Evolutionary conservation across 2,113 vertebrate genomes (phyloP), one percentile per base, ranked within the genome.

Genomic region (Sinosuthora webbiana): DNA sequence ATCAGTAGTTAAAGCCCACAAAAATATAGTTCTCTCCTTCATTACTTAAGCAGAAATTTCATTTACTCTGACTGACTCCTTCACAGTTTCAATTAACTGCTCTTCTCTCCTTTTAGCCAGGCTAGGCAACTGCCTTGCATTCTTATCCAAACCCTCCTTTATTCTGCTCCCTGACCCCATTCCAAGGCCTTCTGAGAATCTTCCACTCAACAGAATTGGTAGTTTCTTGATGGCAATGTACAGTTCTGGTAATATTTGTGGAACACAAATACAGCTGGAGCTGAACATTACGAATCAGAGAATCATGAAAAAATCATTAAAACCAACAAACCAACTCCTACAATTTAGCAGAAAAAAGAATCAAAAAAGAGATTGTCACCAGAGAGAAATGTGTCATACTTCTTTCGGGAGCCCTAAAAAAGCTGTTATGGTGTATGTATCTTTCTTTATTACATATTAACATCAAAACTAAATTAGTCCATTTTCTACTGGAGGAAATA

Each of bases 161-260:
- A 56, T 39, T 74, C 63, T 45, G 22, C 28, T 68, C 57, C 22
- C 14, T 0, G 0, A 2, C 3, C 24, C 14, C 4, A 4, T 21
- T 19, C 22, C 33, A 70, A 78, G 13, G 35, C 30, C 47, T 63
- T 87, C 15, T 31, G 30, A 35, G 45, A 69, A 88, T 35, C 35
- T 44, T 64, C 35, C 39, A 30, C 28, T 52, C 33, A 49, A 67
- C 24, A 63, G 39, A 83, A 87, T 8, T 13, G 47, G 6, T 21
- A 44, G 30, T 59, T 83, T 67, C 52, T 71, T 82, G 16, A 91
- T 17, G 27, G 57, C 7, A 87, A 49, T 7, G 7, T 45, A n/a
- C 5, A 63, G 53, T 24, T 67, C 15, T 23, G 30, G 12, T 27
- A 59, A n/a, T 49, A 57, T 33, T 53, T 62, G 27, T 13, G 35